phyloP scores from a whole-genome alignment of 2,888 invertebrate species.

The Prosopocoilus inquinatus region DNA sequence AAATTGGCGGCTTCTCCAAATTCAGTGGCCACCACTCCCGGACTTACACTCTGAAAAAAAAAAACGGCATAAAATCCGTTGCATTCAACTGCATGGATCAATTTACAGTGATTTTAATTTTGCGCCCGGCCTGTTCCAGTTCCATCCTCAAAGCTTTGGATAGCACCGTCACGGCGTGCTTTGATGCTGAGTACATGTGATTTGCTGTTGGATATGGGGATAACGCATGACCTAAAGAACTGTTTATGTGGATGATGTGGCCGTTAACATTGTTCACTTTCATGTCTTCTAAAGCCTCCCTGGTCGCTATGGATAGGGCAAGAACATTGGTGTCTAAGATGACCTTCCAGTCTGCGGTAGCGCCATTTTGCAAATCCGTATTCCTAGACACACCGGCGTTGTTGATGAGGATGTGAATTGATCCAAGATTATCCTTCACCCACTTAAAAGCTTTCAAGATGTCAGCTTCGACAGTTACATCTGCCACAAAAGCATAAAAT shows the following conservation, averaged over 20 bases:
- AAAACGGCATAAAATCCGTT: neutral
- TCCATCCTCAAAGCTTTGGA: slow-evolving; percentile 53
- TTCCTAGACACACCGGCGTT: slow-evolving; percentile 25
- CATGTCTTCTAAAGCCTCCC: slow-evolving; percentile 58
- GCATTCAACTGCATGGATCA: too few relatives aligned
- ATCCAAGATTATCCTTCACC: slow-evolving; percentile 21
- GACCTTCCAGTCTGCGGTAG: slow-evolving; percentile 42
- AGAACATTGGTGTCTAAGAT: slow-evolving; percentile 58
- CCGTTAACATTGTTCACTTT: slow-evolving; percentile 52
- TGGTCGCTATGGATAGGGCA: slow-evolving; percentile 55
- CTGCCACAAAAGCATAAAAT: slow-evolving; percentile 20
- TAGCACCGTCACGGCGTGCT: slow-evolving; percentile 53
- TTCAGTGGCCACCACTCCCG: slow-evolving; percentile 25
- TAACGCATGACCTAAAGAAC: slow-evolving; percentile 16
- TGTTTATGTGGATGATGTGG: slow-evolving; percentile 62
- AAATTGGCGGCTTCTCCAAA: neutral
- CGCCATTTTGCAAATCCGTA: slow-evolving; percentile 17
- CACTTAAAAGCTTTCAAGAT: slow-evolving; percentile 22
- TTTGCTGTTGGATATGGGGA: slow-evolving; percentile 30
- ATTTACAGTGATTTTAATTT: slow-evolving; percentile 48
- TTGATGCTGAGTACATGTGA: slow-evolving; percentile 53
- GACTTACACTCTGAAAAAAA: slow-evolving; percentile 23
- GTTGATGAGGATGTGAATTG: slow-evolving; percentile 27
- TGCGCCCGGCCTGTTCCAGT: slow-evolving; percentile 40
- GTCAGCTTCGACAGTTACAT: slow-evolving; percentile 23